Conservation (phyloP, 2,113 vertebrate genomes). For the Parus major region DNA sequence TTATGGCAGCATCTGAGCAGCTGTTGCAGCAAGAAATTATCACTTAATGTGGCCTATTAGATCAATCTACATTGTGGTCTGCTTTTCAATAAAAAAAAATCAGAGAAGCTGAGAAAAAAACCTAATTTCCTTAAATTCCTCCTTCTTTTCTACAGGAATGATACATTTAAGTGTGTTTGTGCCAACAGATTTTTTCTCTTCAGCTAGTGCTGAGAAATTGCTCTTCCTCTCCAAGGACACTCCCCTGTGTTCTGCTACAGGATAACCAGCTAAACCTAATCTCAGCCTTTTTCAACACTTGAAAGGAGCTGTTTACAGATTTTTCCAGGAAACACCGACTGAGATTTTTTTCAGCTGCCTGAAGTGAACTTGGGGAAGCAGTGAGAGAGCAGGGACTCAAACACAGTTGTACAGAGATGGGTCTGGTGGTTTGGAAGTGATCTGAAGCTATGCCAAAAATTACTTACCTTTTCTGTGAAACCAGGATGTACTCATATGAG, state of each 20-base stretch:
- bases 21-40: not conserved
- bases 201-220: not conserved
- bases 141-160: not conserved
- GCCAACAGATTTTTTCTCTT: not conserved
- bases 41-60: not conserved
- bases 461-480: not conserved
- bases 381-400: not conserved
- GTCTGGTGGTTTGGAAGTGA: not conserved
- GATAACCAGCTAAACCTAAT: not conserved
- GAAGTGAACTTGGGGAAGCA: not conserved
- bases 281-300: not conserved
- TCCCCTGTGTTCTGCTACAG: not conserved
- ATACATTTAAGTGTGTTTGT: not conserved
- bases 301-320: not conserved
- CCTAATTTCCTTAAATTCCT: not conserved
- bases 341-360: slow-evolving; percentile 13
- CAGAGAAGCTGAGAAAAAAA: not conserved
- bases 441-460: not conserved
- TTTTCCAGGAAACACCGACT: not conserved
- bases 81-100: not conserved
- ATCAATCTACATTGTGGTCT: not conserved
- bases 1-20: not conserved
- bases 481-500: not conserved
- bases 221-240: not conserved
- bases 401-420: not conserved